phyloP scores from a whole-genome alignment of 92 coral and sea anemone genomes.

The Parazoanthus atlanticus region DNA sequence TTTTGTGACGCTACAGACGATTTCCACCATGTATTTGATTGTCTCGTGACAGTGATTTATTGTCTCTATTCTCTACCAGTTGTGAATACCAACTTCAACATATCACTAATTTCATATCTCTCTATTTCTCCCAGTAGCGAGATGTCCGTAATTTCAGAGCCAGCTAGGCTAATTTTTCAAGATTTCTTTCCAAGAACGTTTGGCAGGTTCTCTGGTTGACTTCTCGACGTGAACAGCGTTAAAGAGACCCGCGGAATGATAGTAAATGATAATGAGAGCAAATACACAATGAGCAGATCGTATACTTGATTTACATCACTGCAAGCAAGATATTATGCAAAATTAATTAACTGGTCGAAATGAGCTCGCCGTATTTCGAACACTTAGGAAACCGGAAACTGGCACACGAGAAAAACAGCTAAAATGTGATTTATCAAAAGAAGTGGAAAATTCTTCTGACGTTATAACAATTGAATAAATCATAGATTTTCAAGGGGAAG shows the following conservation, averaged over 20 bases:
- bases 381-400: slow-evolving; percentile 23
- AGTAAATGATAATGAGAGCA: background rate
- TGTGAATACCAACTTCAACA: background rate
- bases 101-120: background rate
- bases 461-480: background rate
- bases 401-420: background rate
- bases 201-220: background rate
- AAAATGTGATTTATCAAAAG: background rate
- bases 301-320: background rate
- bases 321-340: background rate
- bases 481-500: no score
- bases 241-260: background rate
- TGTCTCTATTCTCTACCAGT: background rate
- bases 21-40: background rate
- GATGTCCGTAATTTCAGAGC: no score
- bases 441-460: background rate
- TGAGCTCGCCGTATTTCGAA: slow-evolving; percentile 8
- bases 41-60: background rate
- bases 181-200: background rate
- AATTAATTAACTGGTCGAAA: background rate
- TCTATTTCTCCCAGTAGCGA: background rate
- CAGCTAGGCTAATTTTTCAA: background rate
- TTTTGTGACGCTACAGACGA: background rate
- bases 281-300: background rate
- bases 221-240: background rate